Evolutionary conservation across 2,113 vertebrate species (phyloP), one percentile per base, ranked within the genome.

Genomic region (Falco punctatus): DNA sequence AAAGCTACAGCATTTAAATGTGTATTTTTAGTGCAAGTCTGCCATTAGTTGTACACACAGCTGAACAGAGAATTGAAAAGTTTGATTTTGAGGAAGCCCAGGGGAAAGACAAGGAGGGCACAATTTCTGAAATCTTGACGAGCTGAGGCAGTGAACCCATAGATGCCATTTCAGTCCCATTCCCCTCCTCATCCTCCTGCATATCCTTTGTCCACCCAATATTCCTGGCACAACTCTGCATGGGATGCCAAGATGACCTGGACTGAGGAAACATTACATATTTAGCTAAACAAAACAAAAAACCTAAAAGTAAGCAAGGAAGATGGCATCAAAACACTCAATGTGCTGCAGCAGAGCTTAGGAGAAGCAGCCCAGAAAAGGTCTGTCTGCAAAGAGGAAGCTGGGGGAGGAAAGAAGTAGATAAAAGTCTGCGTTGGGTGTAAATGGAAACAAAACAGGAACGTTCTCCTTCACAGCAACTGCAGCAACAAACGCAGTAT

Each of bases 361-460:
- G 73, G 19, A 55, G 69, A 35, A 87, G 20, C 11, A 90, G 59
- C 16, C 27, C 59, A 70, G 49, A 95, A 86, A 49, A 82, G 3
- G 27, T 79, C 48, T 86, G 30, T 40, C 67, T 54, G 88, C 32
- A 78, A 46, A 87, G 16, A 88, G 66, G 54, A 90, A 79, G 33
- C 42, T 35, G 16, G 54, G 33, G 20, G 22, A 75, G 23, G 38
- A 59, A 83, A 30, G 82, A 82, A 49, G 35, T 6, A 79, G 26
- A 26, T 59, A 28, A 21, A 87, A 57, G 42, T 71, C 61, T 81
- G 6, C 42, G 23, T 35, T 74, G 57, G 35, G 84, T 88, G 35
- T 73, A 69, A 80, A 88, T 80, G 67, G 46, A 90, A 93, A 92
- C 11, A 79, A 70, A 96, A 82, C 38, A 52, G 42, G 20, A 93